Evolutionary conservation across 2,797 vertebrate genomes (phyloP).

Genomic region (Muscicapa comitata): DNA sequence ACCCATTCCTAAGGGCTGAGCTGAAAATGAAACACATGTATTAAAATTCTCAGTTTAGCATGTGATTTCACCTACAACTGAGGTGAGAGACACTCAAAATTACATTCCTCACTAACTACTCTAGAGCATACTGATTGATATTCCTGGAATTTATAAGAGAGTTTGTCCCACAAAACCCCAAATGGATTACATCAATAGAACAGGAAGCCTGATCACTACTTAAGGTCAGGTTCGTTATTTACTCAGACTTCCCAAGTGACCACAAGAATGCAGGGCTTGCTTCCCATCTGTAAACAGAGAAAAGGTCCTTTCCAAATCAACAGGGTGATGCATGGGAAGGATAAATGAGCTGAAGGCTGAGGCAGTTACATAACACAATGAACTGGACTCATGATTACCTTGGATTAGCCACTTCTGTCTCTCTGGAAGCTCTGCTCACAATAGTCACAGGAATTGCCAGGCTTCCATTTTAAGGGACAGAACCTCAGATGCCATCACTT

Average conservation of each 20-base stretch:
- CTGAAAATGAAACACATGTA: neutral
- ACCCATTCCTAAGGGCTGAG: neutral
- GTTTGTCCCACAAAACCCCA: neutral
- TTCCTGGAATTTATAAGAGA: neutral
- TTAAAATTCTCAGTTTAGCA: neutral
- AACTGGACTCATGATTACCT: neutral
- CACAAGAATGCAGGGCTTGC: conserved; percentile 10
- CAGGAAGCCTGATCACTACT: neutral
- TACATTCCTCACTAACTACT: neutral
- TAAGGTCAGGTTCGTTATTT: neutral
- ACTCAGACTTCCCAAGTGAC: neutral
- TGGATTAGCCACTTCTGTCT: neutral
- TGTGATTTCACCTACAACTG: neutral
- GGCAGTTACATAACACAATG: neutral
- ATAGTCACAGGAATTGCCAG: neutral
- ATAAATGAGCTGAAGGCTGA: neutral
- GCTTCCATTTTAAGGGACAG: neutral
- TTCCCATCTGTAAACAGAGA: conserved; percentile 1
- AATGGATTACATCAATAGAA: neutral
- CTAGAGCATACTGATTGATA: neutral
- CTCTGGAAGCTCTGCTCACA: neutral
- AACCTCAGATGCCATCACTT: neutral
- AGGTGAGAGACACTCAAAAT: neutral
- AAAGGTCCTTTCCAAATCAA: neutral
- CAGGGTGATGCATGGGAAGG: neutral